These are phyloP conservation scores for Chelonus formosanus DNA, from an alignment of 2,888 invertebrate species.

Conservation along the genomic window DNA sequence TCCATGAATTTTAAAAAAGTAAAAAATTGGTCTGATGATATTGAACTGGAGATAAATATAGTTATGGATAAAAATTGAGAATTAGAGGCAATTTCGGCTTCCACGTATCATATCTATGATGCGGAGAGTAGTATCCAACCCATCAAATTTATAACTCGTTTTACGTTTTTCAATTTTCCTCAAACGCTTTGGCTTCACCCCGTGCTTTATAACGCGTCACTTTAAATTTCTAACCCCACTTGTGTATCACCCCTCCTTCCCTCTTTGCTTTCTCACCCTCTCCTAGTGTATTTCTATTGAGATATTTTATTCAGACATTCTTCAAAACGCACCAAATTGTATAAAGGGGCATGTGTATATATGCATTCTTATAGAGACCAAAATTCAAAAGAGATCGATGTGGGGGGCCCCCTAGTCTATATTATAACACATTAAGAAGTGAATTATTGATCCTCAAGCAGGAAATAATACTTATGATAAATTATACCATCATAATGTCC, in stretches of 20 bases:
- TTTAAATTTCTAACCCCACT: conserved; percentile 16
- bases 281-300: not conserved
- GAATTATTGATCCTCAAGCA: conserved; percentile 35
- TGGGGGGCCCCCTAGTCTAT: conserved; percentile 11
- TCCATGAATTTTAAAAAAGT: too few species aligned
- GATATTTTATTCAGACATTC: conserved; percentile 24
- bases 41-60: conserved; percentile 15
- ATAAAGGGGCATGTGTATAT: conserved; percentile 4
- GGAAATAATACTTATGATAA: conserved; percentile 35
- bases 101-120: not conserved
- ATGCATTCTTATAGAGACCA: not conserved
- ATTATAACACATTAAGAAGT: conserved; percentile 16
- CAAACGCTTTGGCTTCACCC: conserved; percentile 3
- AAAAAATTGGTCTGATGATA: too few species aligned
- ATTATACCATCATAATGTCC: conserved; percentile 33
- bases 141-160: conserved; percentile 45
- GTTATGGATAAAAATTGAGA: conserved; percentile 8
- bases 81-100: not conserved
- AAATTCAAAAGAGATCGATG: conserved; percentile 2
- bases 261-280: not conserved
- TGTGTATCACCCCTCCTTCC: conserved; percentile 1
- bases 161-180: conserved; percentile 42
- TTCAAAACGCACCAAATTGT: conserved; percentile 19
- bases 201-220: conserved; percentile 5
- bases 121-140: conserved; percentile 12